Percentiles rank a stretch among this genome's conserved stretches.
Conservation (phyloP, 2,797 vertebrate species). For the Sparidentex hasta region DNA sequence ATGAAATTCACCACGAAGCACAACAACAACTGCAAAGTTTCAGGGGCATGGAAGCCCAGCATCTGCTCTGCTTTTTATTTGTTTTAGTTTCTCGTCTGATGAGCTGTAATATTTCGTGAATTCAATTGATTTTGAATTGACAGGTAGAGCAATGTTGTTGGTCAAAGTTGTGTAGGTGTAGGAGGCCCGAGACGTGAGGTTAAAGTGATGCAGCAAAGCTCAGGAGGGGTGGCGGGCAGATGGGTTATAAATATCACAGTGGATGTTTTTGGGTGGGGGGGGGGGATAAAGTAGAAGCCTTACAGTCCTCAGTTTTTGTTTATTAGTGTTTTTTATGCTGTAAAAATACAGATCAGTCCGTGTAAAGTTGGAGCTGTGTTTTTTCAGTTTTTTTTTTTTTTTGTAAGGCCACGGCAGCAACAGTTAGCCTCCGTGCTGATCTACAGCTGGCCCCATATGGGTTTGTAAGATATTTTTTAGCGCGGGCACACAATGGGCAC, state of each 20-base stretch:
- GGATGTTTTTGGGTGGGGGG: conserved; percentile 1
- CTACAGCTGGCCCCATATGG: conserved; percentile 64
- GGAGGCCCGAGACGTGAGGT: conserved; percentile 11
- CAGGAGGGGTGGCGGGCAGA: conserved; percentile 7
- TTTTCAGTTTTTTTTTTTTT: neutral
- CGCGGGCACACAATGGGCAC: conserved; percentile 71
- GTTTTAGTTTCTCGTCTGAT: conserved; percentile 27
- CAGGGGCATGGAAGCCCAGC: conserved; percentile 30
- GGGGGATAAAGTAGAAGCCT: conserved; percentile 14
- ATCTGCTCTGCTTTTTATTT: conserved; percentile 35
- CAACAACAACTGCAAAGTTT: conserved; percentile 63
- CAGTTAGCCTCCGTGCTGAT: conserved; percentile 70
- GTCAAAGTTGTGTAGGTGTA: conserved; percentile 4
- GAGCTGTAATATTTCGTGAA: neutral
- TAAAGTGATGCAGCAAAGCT: conserved; percentile 8
- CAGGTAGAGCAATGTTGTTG: neutral
- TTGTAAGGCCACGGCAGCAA: conserved; percentile 68
- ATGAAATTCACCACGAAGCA: conserved; percentile 61
- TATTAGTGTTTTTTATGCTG: conserved; percentile 2
- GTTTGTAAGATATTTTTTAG: conserved; percentile 58
- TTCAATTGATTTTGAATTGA: conserved; percentile 22
- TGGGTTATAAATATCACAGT: conserved; percentile 55
- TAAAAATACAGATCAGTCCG: neutral
- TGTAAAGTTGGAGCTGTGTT: conserved; percentile 1
- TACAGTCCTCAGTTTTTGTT: conserved; percentile 5